These are phyloP conservation scores for Lagopus leucura DNA, from an alignment of 2,113 vertebrate genomes.

Conservation along the genomic window DNA sequence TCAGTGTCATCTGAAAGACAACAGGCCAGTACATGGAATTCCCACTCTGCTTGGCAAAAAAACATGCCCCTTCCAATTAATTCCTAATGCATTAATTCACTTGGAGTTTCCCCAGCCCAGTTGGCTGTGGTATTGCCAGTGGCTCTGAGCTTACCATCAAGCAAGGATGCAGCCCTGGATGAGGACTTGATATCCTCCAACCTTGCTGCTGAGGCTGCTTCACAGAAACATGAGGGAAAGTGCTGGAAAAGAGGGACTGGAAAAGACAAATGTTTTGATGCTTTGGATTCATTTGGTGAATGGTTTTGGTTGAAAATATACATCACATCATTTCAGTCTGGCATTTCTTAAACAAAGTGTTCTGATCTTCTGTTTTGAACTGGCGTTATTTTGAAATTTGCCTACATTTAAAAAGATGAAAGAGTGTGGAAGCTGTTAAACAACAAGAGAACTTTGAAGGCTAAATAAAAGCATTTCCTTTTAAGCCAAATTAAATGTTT, in stretches of 20 bases:
- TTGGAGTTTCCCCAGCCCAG: background rate
- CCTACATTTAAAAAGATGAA: slow-evolving; percentile 54
- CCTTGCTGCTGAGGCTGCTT: background rate
- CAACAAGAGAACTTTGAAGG: slow-evolving; percentile 58
- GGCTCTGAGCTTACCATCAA: background rate
- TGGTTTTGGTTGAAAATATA: slow-evolving; percentile 25
- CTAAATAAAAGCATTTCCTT: slow-evolving; percentile 60
- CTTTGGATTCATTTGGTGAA: slow-evolving; percentile 15
- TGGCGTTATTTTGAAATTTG: slow-evolving; percentile 29
- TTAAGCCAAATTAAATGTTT: slow-evolving; percentile 5
- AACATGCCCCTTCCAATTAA: background rate
- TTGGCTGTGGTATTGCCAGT: background rate
- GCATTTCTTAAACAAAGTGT: slow-evolving; percentile 43
- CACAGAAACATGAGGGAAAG: slow-evolving; percentile 11
- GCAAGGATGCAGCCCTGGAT: background rate
- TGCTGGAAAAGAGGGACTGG: background rate
- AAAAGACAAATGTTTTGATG: slow-evolving; percentile 15
- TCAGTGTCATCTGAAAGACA: background rate
- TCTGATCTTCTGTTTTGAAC: slow-evolving; percentile 56
- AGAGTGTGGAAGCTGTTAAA: slow-evolving; percentile 47
- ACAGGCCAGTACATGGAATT: background rate
- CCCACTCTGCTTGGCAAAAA: background rate
- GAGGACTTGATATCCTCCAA: background rate
- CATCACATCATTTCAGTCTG: background rate
- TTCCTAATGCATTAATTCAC: background rate